Conservation (phyloP, 2,797 vertebrate species). For the Gymnodraco acuticeps region DNA sequence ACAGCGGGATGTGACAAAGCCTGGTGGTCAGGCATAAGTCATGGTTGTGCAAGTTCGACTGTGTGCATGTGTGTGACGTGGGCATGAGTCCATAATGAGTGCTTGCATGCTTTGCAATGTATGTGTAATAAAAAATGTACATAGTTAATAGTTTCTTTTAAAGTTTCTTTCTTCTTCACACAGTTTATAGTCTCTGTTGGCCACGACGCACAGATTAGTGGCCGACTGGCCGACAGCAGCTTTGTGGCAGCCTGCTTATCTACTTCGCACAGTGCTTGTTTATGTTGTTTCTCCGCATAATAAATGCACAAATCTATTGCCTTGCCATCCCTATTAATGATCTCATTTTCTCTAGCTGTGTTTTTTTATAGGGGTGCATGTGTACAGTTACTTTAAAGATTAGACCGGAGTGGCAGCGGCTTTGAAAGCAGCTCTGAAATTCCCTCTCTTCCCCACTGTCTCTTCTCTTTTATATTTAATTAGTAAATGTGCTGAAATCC, state of each 20-base stretch:
- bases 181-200: conserved; percentile 60
- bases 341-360: conserved; percentile 71
- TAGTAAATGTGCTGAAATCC: conserved; percentile 74
- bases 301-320: conserved; percentile 79
- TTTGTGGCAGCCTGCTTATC: conserved; percentile 80
- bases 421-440: conserved; percentile 62
- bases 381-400: conserved; percentile 76
- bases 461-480: conserved; percentile 66
- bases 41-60: conserved; percentile 11
- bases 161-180: conserved; percentile 57
- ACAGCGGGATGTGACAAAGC: conserved; percentile 52
- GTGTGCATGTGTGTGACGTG: too few species aligned
- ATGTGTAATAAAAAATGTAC: conserved; percentile 45
- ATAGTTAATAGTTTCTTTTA: conserved; percentile 39
- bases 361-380: conserved; percentile 41
- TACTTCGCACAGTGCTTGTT: conserved; percentile 74
- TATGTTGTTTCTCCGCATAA: conserved; percentile 74
- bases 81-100: too few species aligned
- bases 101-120: too few species aligned
- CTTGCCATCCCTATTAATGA: conserved; percentile 76
- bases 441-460: conserved; percentile 37
- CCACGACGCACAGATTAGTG: conserved; percentile 68
- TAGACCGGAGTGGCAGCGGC: conserved; percentile 62
- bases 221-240: conserved; percentile 68
- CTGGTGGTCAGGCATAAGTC: conserved; percentile 54